Percentiles rank a stretch among this genome's conserved stretches.
phyloP scores from a whole-genome alignment of 2,888 invertebrate species.

The Villa cingulata region DNA sequence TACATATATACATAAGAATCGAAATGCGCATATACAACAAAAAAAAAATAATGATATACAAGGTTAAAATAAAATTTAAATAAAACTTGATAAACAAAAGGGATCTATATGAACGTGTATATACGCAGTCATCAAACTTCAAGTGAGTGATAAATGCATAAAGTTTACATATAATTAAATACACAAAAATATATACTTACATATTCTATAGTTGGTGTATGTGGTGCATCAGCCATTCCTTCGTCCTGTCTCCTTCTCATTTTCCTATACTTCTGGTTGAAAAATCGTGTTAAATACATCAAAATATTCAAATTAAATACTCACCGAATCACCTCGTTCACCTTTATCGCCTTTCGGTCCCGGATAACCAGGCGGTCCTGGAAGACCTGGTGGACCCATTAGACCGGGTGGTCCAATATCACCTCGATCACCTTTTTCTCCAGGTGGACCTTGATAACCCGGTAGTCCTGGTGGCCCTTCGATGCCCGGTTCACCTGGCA shows the following conservation, averaged over 20 bases:
- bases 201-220: slow-evolving; percentile 35
- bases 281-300: slow-evolving; percentile 12
- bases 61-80: too few species aligned
- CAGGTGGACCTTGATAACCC: slow-evolving; percentile 74
- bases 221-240: slow-evolving; percentile 36
- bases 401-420: slow-evolving; percentile 88
- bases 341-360: slow-evolving; percentile 84
- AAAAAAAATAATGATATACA: too few species aligned
- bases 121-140: too few species aligned
- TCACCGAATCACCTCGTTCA: slow-evolving; percentile 86
- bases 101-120: too few species aligned
- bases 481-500: slow-evolving; percentile 66
- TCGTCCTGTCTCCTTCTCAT: slow-evolving; percentile 36
- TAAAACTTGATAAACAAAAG: too few species aligned
- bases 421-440: slow-evolving; percentile 64
- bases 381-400: slow-evolving; percentile 83
- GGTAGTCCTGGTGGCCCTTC: slow-evolving; percentile 68
- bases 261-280: slow-evolving; percentile 35
- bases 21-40: too few species aligned
- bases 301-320: slow-evolving; percentile 25
- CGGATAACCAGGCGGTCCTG: slow-evolving; percentile 73
- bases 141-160: too few species aligned
- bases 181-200: slow-evolving; percentile 23
- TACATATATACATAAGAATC: too few species aligned
- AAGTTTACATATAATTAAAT: too few species aligned